These are phyloP conservation scores for Hemitrygon akajei DNA, from an alignment of 2,797 vertebrate species.

Conservation along the genomic window DNA sequence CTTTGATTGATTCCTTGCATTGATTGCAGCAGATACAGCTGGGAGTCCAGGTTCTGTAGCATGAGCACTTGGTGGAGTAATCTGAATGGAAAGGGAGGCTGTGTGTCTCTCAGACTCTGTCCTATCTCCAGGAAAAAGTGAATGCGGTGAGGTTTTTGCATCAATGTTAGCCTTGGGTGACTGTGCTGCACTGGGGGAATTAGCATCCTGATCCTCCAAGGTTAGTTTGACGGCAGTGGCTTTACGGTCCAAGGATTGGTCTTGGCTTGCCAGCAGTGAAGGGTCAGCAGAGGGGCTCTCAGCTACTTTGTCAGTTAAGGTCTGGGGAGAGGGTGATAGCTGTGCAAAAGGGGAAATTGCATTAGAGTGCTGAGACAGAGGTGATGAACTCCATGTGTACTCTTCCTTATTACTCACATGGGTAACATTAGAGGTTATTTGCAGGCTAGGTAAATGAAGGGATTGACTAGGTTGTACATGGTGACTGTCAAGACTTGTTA, in stretches of 20 bases:
- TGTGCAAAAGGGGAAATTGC: conserved; percentile 68
- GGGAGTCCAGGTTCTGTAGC: conserved; percentile 53
- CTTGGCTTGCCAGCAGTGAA: conserved; percentile 56
- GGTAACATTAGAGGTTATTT: conserved; percentile 43
- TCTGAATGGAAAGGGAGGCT: conserved; percentile 69
- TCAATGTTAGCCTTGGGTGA: conserved; percentile 45
- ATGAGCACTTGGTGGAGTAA: conserved; percentile 57
- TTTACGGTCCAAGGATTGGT: conserved; percentile 66
- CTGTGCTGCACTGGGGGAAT: conserved; percentile 52
- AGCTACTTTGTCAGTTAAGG: conserved; percentile 44
- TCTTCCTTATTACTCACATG: conserved; percentile 51
- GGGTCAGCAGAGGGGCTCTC: conserved; percentile 46
- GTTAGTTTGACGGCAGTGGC: conserved; percentile 78
- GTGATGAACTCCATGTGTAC: conserved; percentile 49
- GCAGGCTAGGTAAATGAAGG: conserved; percentile 38
- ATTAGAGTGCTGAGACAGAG: conserved; percentile 61
- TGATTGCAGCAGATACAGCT: conserved; percentile 58
- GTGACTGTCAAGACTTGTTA: conserved; percentile 47
- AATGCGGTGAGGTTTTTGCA: conserved; percentile 41
- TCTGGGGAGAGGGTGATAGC: conserved; percentile 44
- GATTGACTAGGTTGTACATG: conserved; percentile 53
- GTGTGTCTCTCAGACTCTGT: conserved; percentile 58
- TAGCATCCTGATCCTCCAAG: conserved; percentile 52
- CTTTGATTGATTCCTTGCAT: conserved; percentile 56
- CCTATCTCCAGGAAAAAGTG: conserved; percentile 50